A percentile compares a stretch with the other conserved stretches of the same genome.
These are phyloP conservation scores for Choloepus hoffmanni DNA, from an alignment of 2,113 vertebrate species.

Conservation along the genomic window DNA sequence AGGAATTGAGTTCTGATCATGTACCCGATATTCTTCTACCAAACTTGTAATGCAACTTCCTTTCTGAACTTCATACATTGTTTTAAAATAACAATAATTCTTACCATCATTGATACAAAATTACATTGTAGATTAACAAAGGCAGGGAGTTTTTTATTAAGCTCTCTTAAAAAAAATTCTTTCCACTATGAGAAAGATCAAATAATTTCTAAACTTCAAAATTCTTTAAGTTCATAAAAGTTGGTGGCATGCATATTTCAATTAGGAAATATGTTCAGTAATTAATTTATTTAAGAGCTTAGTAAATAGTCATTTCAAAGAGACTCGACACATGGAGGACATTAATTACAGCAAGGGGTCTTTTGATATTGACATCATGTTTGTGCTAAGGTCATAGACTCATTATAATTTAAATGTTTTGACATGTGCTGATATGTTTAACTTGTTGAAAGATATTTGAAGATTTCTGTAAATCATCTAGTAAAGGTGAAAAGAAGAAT, in stretches of 20 bases:
- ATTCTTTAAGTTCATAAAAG: slow-evolving; percentile 54
- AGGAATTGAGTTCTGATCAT: not conserved
- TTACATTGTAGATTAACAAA: not conserved
- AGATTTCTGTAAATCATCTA: slow-evolving; percentile 64
- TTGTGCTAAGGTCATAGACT: slow-evolving; percentile 72
- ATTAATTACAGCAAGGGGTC: slow-evolving; percentile 62
- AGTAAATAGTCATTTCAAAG: slow-evolving; percentile 74
- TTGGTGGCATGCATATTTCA: slow-evolving; percentile 57
- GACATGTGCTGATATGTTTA: slow-evolving; percentile 63
- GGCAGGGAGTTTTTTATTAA: no score
- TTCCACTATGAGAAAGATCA: slow-evolving; percentile 29
- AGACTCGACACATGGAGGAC: slow-evolving; percentile 40
- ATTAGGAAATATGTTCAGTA: not conserved
- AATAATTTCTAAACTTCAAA: slow-evolving; percentile 47
- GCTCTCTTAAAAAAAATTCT: slow-evolving; percentile 33
- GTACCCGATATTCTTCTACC: not conserved
- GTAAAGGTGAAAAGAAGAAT: slow-evolving; percentile 12
- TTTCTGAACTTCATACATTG: slow-evolving; percentile 13
- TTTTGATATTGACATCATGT: slow-evolving; percentile 62
- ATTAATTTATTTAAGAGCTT: slow-evolving; percentile 50
- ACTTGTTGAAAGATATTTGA: slow-evolving; percentile 61
- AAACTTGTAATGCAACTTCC: not conserved
- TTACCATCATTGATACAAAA: not conserved
- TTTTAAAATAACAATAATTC: slow-evolving; percentile 20
- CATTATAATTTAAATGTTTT: slow-evolving; percentile 67